Evolutionary conservation across 2,113 vertebrate genomes (phyloP).

Genomic region (Hiodon alosoides): DNA sequence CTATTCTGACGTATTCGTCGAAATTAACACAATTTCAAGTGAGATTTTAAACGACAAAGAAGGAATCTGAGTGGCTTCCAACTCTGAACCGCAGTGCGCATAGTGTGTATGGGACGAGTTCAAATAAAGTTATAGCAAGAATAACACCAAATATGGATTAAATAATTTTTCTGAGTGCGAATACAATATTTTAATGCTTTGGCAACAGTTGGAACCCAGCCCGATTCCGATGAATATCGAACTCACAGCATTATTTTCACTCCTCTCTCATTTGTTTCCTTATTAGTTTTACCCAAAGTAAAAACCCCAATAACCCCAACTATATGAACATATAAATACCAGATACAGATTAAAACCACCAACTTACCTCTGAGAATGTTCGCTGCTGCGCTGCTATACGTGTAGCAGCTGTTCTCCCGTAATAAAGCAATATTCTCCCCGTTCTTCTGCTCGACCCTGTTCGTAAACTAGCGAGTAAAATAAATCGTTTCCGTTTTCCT

Average conservation of each 20-base stretch:
- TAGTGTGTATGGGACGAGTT: conserved; percentile 45
- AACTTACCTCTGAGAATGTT: conserved; percentile 37
- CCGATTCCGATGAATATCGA: conserved; percentile 21
- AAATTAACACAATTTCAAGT: not conserved
- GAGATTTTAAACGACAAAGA: conserved; percentile 27
- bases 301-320: too few relatives aligned
- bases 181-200: not conserved
- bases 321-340: not conserved
- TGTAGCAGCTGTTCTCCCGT: conserved; percentile 5
- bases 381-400: conserved; percentile 32
- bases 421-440: conserved; percentile 20
- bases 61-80: conserved; percentile 41
- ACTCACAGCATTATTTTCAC: conserved; percentile 19
- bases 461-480: conserved; percentile 29
- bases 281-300: not conserved
- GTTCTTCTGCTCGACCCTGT: conserved; percentile 16
- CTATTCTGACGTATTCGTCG: not conserved
- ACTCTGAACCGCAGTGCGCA: conserved; percentile 55
- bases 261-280: not conserved
- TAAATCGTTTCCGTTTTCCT: conserved; percentile 35
- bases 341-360: conserved; percentile 14
- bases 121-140: conserved; percentile 53
- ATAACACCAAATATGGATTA: not conserved
- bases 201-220: conserved; percentile 62
- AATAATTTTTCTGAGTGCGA: conserved; percentile 19